Base-by-base conservation (phyloP, 2,888 invertebrate species). In the Linyphia triangularis region DNA sequence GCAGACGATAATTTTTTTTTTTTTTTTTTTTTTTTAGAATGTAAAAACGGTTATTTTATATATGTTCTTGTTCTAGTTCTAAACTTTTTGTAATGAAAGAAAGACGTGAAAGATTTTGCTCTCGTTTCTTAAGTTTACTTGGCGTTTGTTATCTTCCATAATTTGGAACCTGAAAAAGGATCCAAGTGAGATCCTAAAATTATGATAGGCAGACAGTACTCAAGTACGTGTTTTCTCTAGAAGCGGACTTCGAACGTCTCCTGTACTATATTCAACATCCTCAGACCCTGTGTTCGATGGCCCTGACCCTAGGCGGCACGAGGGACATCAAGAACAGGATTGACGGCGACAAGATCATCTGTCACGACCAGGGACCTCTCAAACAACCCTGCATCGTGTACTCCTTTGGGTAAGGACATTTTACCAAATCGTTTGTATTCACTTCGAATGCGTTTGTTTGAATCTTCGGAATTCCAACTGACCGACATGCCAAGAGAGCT, bases 331-430 rank as follows among this genome's bases (percentile, higher is more conserved):
- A 77, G 19, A 51, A 75, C 65, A 61, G 51, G n/a, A 61, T 79
- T n/a, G 89, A 89, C 3, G 85, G 85, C 16, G 89, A 89, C 70
- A 89, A 89, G 51, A 63, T 89, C n/a, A 69, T 89, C n/a, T 89
- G 89, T 33, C 85, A 83, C 30, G 78, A 85, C 24, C 51, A 81
- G 26, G 85, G 77, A 9, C 77, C 83, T 2, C 77, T 89, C 4
- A 65, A 75, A 51, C 81, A 19, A 16, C 77, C 78, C 0, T 89
- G 89, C 57, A 19, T 85, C 9, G 85, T 89, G 9, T 89, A 89
- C 10, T 89, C 89, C 9, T 89, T 89, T 33, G 89, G 89, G 89
- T 89, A 28, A 73, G 73, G 61, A n/a, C n/a, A 43, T 43, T 43
- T 16, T 13, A 40, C 13, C 7, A 40, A 9, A 40, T 40, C n/a